Evolutionary conservation across 2,113 vertebrate species (phyloP).

Genomic region (Trachemys scripta): DNA sequence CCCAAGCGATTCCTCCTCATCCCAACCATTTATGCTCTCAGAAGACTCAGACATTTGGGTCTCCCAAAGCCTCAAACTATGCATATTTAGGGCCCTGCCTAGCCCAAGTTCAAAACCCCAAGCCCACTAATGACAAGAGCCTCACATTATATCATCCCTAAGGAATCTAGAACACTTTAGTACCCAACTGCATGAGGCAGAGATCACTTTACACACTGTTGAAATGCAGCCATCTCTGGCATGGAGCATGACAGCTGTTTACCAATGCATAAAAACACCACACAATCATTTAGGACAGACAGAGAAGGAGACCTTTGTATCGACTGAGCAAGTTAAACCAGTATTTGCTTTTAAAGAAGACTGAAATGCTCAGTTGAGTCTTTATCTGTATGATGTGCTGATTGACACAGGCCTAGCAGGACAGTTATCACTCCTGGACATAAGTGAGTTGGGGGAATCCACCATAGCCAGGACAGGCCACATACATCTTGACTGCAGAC

Average conservation of each 20-base stretch:
- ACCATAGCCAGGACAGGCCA: background rate
- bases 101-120: background rate
- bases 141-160: background rate
- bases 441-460: background rate
- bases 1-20: background rate
- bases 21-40: background rate
- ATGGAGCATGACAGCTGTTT: background rate
- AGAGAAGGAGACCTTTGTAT: background rate
- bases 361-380: background rate
- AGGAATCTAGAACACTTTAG: background rate
- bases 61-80: background rate
- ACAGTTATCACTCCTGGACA: background rate
- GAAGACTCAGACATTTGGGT: background rate
- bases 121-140: background rate
- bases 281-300: background rate
- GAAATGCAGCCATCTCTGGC: background rate
- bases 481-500: background rate
- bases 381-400: background rate
- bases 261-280: background rate
- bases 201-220: accelerated
- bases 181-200: background rate
- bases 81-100: background rate
- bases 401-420: background rate
- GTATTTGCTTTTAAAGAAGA: background rate
- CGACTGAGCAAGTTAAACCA: background rate